Conservation (phyloP, 2,888 invertebrate genomes). For the Salticus scenicus region DNA sequence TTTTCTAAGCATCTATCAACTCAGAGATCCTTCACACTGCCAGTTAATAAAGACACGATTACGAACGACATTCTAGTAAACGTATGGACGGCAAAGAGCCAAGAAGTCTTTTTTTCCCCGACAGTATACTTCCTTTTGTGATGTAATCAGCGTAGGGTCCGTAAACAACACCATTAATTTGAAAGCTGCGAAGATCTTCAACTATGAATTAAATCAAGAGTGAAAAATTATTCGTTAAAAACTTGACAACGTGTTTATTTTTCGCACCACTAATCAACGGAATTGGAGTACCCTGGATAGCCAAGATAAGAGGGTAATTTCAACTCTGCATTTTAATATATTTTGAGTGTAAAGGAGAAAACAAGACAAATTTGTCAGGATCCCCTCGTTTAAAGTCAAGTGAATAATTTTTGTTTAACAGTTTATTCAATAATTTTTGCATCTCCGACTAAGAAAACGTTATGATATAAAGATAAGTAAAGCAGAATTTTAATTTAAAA, state of each 20-base stretch:
- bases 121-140: neutral
- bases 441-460: too few relatives aligned
- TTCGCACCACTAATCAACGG: neutral
- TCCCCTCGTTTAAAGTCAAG: too few relatives aligned
- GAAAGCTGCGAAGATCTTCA: neutral
- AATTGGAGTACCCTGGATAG: neutral
- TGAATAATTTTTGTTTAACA: too few relatives aligned
- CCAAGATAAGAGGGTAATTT: neutral
- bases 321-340: too few relatives aligned
- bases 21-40: neutral
- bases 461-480: too few relatives aligned
- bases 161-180: constrained; percentile 2
- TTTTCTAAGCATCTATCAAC: neutral
- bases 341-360: too few relatives aligned
- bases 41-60: neutral
- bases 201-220: neutral
- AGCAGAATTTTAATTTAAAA: too few relatives aligned
- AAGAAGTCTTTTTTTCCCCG: neutral
- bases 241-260: neutral
- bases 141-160: neutral
- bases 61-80: too few relatives aligned
- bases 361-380: too few relatives aligned
- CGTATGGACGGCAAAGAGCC: neutral
- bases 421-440: too few relatives aligned
- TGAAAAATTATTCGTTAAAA: neutral